Evolutionary conservation across 35 echinoderm and acorn worm genomes (phyloP).

Genomic region (Diadema setosum): DNA sequence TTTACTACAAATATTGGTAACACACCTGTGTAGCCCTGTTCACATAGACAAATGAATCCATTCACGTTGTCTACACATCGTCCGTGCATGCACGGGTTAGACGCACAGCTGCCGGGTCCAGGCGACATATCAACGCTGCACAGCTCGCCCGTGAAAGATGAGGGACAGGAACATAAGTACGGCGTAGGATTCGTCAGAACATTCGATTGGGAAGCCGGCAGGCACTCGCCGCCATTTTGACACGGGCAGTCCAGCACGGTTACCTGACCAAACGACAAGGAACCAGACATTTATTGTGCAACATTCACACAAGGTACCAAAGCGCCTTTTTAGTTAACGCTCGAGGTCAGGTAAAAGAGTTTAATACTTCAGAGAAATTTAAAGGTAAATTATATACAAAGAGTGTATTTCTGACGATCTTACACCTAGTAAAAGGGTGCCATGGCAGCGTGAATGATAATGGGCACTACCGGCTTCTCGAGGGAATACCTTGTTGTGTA

Average conservation of each 20-base stretch:
- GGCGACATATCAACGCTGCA: slow-evolving; percentile 28
- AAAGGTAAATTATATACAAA: no score
- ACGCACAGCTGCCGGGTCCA: not conserved
- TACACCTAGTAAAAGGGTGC: no score
- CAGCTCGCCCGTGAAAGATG: not conserved
- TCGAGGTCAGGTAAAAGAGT: no score
- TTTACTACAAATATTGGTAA: not conserved
- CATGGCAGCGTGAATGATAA: no score
- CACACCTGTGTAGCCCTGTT: slow-evolving; percentile 28
- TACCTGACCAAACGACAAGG: not conserved
- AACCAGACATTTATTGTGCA: no score
- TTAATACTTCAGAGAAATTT: no score
- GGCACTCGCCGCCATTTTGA: slow-evolving; percentile 28
- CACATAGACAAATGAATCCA: slow-evolving; percentile 30
- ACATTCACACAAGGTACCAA: no score
- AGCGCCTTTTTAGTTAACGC: no score
- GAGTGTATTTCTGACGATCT: no score
- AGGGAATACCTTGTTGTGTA: no score
- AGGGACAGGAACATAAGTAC: slow-evolving; percentile 12
- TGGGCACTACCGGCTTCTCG: no score
- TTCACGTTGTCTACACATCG: not conserved
- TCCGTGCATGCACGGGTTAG: slow-evolving; percentile 43
- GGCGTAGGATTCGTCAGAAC: not conserved
- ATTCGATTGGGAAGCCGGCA: not conserved
- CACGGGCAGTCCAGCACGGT: not conserved